Conservation (phyloP, 2,888 invertebrate species). For the Prosapia bicincta region DNA sequence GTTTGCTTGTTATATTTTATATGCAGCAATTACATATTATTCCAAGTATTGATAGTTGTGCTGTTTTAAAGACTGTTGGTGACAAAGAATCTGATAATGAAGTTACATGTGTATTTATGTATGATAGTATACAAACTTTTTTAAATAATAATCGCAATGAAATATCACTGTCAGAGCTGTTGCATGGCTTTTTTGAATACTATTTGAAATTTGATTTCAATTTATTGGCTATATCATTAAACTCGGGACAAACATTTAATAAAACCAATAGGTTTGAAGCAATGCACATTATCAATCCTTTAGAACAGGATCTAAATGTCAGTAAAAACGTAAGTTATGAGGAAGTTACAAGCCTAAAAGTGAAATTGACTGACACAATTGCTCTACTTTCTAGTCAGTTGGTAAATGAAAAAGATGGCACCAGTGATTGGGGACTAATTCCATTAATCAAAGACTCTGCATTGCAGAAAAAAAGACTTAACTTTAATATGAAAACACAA, state of each 20-base stretch:
- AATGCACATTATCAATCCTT: conserved; percentile 79
- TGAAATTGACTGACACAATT: not conserved
- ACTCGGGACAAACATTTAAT: conserved; percentile 57
- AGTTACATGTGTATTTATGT: not conserved
- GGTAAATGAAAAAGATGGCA: not conserved
- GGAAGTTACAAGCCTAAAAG: conserved; percentile 62
- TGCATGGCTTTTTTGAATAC: conserved; percentile 77
- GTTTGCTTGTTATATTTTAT: conserved; percentile 76
- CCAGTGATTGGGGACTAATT: not conserved
- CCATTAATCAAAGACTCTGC: not conserved
- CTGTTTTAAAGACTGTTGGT: not conserved
- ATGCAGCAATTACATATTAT: conserved; percentile 58
- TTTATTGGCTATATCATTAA: conserved; percentile 59
- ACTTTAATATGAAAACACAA: not conserved
- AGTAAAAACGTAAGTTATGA: conserved; percentile 77
- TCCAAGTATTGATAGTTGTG: not conserved
- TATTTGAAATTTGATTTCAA: conserved; percentile 76
- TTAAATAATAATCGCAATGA: not conserved
- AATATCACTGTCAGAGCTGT: conserved; percentile 44
- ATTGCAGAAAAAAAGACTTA: not conserved
- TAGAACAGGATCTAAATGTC: conserved; percentile 76
- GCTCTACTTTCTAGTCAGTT: not conserved
- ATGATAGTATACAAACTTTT: not conserved
- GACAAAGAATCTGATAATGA: not conserved
- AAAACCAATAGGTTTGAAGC: conserved; percentile 67